Conservation (phyloP, 2,888 invertebrate genomes). For the Pseudococcus jackbeardsleyi region DNA sequence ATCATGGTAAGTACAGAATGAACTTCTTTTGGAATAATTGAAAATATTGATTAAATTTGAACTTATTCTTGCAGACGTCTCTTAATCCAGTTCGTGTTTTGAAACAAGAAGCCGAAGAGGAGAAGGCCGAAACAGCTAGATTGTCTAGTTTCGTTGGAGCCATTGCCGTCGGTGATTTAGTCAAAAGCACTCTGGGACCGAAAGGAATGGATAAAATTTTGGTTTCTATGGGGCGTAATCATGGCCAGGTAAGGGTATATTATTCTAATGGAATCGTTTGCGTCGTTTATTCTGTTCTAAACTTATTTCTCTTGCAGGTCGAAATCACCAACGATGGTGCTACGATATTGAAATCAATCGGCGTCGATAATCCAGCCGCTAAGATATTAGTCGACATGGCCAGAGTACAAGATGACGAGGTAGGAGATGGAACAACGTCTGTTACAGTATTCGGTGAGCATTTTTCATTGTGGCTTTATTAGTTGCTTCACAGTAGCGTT, state of each 20-base stretch:
- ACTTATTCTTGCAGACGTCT: slow-evolving; percentile 76
- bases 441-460: slow-evolving; percentile 86
- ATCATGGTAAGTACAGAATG: background rate
- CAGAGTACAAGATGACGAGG: slow-evolving; percentile 98
- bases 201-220: slow-evolving; percentile 98
- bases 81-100: slow-evolving; percentile 94
- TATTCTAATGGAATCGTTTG: background rate
- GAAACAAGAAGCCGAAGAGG: slow-evolving; percentile 97
- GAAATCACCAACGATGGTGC: slow-evolving; percentile 99
- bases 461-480: background rate
- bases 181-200: slow-evolving; percentile 98
- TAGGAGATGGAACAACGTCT: slow-evolving; percentile 99
- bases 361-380: slow-evolving; percentile 98
- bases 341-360: slow-evolving; percentile 95
- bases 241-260: slow-evolving; percentile 74
- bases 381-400: slow-evolving; percentile 99
- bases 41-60: background rate
- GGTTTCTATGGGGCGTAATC: slow-evolving; percentile 83
- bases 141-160: slow-evolving; percentile 98
- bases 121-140: slow-evolving; percentile 96
- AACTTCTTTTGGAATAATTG: background rate
- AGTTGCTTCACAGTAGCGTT: background rate
- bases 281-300: background rate
- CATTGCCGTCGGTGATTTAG: slow-evolving; percentile 97
- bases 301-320: slow-evolving; percentile 72